Base-by-base conservation (phyloP, 2,888 invertebrate species). In the Tinea pellionella region DNA sequence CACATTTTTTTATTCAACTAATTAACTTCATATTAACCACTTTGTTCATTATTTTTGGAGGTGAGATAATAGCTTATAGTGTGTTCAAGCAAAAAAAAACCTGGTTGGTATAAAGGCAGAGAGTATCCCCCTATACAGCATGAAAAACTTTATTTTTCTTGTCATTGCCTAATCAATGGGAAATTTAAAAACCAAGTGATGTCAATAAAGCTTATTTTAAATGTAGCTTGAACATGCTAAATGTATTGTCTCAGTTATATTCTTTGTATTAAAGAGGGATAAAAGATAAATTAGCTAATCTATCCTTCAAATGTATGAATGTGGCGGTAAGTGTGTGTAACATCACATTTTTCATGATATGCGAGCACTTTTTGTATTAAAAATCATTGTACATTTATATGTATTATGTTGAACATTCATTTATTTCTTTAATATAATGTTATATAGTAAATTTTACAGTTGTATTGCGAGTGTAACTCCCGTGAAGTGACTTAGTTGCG, bases 291-390 rank as follows among this genome's bases (percentile, higher is more conserved):
- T 9, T 37, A 37, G n/a, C 37, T 37, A 37, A 37, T 37, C 37
- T 37, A 37, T 16, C 47, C 47, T 47, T 47, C 16, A 47, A 47
- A 47, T 15, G 13, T 47, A 47, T 47, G 47, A 47, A 47, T 47
- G 16, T 47, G 47, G 8, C 47, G 47, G 47, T 67, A 67, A 65
- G 67, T 65, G 66, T 63, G 63, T 67, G 66, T 72, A 72, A 74
- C 70, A 68, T 69, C 74, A 76, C 75, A 67, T 72, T 69, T 24
- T 68, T 71, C 73, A 72, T 73, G 65, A 53, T 66, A 47, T 47
- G 47, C 47, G n/a, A 47, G 47, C 47, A 47, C 47, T 47, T n/a
- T n/a, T 47, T 19, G 24, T 55, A 19, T 55, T 55, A 29, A 55
- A 19, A 51, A 24, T 24, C 6, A 24, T 24, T 24, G 24, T 24